These are phyloP conservation scores for Furcifer pardalis DNA, from an alignment of 2,797 vertebrate species.

Conservation along the genomic window DNA sequence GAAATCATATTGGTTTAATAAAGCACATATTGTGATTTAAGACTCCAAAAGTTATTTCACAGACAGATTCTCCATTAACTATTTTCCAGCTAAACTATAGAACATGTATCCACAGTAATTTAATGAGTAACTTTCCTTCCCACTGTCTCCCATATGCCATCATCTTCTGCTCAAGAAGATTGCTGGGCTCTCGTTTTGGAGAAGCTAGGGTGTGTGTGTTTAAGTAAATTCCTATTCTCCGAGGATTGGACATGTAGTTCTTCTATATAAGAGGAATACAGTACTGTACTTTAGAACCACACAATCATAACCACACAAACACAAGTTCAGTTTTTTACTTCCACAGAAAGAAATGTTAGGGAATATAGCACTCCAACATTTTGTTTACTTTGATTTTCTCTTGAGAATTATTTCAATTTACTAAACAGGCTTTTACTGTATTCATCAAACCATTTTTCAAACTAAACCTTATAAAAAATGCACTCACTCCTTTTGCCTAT, in stretches of 20 bases:
- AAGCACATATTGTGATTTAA: neutral
- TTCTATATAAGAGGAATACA: neutral
- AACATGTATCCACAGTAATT: neutral
- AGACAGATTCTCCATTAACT: neutral
- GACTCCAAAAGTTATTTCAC: constrained; percentile 2
- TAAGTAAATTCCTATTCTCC: neutral
- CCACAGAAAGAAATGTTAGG: neutral
- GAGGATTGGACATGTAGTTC: neutral
- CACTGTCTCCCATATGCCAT: neutral
- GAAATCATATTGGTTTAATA: constrained; percentile 1
- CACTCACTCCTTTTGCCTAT: neutral
- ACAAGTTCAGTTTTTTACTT: neutral
- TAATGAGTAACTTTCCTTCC: neutral
- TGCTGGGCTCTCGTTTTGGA: neutral
- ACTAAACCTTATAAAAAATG: neutral
- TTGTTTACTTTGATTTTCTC: constrained; percentile 22
- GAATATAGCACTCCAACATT: neutral
- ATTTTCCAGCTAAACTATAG: neutral
- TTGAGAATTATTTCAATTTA: constrained; percentile 19
- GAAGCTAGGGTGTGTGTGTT: too few relatives aligned
- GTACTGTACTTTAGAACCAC: neutral
- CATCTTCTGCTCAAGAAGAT: neutral
- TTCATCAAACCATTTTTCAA: constrained; percentile 17
- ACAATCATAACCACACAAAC: neutral
- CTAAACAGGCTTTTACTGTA: neutral